Base-by-base conservation (phyloP, 2,888 invertebrate species). In the Megastigmus dorsalis region DNA sequence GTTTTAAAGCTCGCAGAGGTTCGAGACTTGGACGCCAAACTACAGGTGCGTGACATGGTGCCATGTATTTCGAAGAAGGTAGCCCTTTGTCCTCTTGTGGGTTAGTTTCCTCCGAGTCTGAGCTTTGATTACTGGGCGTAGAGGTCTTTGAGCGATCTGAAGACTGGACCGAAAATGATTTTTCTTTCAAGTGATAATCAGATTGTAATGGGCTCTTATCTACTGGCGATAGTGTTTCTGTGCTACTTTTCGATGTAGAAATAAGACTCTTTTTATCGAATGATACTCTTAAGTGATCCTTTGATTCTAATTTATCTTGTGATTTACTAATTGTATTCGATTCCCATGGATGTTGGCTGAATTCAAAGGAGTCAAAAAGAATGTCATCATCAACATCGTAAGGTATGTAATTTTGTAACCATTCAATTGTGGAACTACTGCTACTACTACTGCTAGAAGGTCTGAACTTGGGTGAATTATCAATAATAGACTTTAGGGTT, bases 11-110 rank as follows among this genome's bases (percentile, higher is more conserved):
- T 69, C 80, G 82, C 0, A 88, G 69, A 1, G 85, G 85, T n/a
- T 86, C 86, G 15, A 87, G 78, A 69, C 83, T 87, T 0, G 82
- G 85, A 9, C 79, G 76, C 23, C 84, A 79, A 57, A 84, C 73
- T 3, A 84, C 77, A 1, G 87, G 85, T 6, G 82, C 81, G 57
- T 87, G 86, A 73, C 86, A 87, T 0, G 88, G 84, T 2, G 84
- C 86, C 10, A 82, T 78, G 38, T 81, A 77, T 73, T 84, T 84
- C 1, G 81, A 81, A 10, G 70, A 79, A 33, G 77, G 55, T 30
- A 71, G 77, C n/a, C n/a, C n/a, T 57, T 68, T 77, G 48, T 76
- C 80, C 10, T 70, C 78, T 28, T 63, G 57, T 7, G 10, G 81
- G 48, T 72, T 71, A 23, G 78, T 71, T 15, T 82, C 82, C 23